Conservation (phyloP, 2,797 vertebrate species). For the Menidia menidia region DNA sequence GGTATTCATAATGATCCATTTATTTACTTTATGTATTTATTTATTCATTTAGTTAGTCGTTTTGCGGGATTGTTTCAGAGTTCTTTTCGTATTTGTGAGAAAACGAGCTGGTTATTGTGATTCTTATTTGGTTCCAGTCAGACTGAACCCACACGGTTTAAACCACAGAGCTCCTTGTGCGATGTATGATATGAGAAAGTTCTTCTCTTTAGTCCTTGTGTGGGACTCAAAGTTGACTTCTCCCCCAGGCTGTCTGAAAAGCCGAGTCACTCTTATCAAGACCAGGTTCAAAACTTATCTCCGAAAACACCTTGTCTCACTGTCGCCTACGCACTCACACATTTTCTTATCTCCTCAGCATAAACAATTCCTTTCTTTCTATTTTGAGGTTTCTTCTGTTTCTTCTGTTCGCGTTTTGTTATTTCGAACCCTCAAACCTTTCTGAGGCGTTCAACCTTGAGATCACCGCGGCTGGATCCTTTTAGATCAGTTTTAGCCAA, state of each 20-base stretch:
- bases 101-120: too few relatives aligned
- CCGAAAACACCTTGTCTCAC: constrained; percentile 20
- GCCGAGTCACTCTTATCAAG: constrained; percentile 36
- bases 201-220: constrained; percentile 2
- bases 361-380: constrained; percentile 2
- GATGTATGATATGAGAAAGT: background rate
- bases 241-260: constrained; percentile 6
- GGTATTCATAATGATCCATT: too few relatives aligned
- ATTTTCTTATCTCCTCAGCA: constrained; percentile 18
- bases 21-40: too few relatives aligned
- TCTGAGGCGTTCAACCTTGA: constrained; percentile 8
- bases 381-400: constrained; percentile 15
- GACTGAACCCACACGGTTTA: too few relatives aligned
- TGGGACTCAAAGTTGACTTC: constrained; percentile 1
- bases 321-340: background rate
- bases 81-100: too few relatives aligned
- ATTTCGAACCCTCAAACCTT: constrained; percentile 1
- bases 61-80: too few relatives aligned
- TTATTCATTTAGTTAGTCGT: too few relatives aligned
- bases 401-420: constrained; percentile 30
- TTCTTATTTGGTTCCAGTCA: too few relatives aligned
- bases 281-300: constrained; percentile 37
- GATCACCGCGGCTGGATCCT: background rate
- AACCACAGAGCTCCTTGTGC: background rate
- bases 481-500: constrained; percentile 13